Percentiles rank a stretch among this genome's conserved stretches.
Conservation (phyloP, 2,113 vertebrate species). For the Neoarius graeffei region DNA sequence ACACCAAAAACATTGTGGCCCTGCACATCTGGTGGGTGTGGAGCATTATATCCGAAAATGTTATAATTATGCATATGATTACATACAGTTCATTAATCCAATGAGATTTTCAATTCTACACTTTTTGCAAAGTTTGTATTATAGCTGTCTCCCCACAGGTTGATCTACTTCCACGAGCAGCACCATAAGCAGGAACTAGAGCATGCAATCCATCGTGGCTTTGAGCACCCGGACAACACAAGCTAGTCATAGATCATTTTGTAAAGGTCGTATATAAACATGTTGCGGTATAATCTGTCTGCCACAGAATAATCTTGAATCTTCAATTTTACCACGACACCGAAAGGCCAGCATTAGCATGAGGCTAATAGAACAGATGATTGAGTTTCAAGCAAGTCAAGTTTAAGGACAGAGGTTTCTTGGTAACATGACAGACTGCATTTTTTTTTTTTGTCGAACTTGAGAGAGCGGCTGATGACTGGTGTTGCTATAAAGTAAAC, state of each 20-base stretch:
- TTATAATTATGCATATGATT: too few species aligned
- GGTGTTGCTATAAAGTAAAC: not conserved
- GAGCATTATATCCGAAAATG: too few species aligned
- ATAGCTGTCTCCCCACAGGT: not conserved
- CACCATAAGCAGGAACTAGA: not conserved
- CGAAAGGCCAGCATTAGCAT: not conserved
- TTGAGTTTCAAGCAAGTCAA: not conserved
- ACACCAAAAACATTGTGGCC: too few species aligned
- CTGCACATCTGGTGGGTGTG: not conserved
- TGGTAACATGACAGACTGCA: too few species aligned
- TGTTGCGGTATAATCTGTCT: not conserved
- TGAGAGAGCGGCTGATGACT: not conserved
- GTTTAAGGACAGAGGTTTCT: not conserved
- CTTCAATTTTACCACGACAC: not conserved
- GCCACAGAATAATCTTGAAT: slow-evolving; percentile 2
- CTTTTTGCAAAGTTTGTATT: not conserved
- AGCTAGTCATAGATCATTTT: slow-evolving; percentile 10
- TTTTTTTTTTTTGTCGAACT: not conserved
- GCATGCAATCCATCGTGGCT: not conserved
- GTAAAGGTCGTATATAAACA: not conserved
- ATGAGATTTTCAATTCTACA: not conserved
- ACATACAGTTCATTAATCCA: not conserved
- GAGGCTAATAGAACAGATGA: not conserved
- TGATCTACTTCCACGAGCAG: not conserved
- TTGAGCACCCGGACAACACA: not conserved